Conservation (phyloP, 2,888 invertebrate genomes). For the Oxystoma pomonae region DNA sequence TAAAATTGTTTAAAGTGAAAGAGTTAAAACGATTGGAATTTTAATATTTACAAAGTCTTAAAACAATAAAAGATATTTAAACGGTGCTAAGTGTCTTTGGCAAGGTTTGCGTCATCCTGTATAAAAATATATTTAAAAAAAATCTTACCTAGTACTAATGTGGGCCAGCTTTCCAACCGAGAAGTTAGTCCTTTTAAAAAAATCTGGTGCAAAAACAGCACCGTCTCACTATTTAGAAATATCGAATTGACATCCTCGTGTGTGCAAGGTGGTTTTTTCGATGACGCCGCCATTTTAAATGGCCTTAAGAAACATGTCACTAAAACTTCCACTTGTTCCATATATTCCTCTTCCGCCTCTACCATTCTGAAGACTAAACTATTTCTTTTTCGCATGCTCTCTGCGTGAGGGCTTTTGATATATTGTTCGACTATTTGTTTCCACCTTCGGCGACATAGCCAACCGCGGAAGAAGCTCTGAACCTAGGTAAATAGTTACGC, state of each 20-base stretch:
- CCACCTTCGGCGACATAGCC: constrained; percentile 88
- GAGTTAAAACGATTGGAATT: no score
- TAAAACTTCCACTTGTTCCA: constrained; percentile 81
- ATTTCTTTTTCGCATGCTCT: constrained; percentile 89
- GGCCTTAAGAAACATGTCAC: constrained; percentile 85
- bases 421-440: constrained; percentile 94
- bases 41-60: no score
- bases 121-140: no score
- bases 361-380: constrained; percentile 88
- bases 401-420: constrained; percentile 90
- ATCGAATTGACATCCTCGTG: constrained; percentile 94
- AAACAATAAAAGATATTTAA: no score
- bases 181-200: constrained; percentile 90
- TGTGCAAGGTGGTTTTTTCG: constrained; percentile 86
- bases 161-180: constrained; percentile 91
- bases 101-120: no score
- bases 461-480: constrained; percentile 90
- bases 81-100: no score
- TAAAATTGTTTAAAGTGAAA: no score
- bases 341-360: constrained; percentile 89
- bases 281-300: constrained; percentile 91
- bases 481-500: no score
- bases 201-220: constrained; percentile 89
- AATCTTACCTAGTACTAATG: constrained; percentile 80
- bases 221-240: constrained; percentile 88